phyloP scores from a whole-genome alignment of 1,140 invertebrate genomes.

The Bombus affinis region DNA sequence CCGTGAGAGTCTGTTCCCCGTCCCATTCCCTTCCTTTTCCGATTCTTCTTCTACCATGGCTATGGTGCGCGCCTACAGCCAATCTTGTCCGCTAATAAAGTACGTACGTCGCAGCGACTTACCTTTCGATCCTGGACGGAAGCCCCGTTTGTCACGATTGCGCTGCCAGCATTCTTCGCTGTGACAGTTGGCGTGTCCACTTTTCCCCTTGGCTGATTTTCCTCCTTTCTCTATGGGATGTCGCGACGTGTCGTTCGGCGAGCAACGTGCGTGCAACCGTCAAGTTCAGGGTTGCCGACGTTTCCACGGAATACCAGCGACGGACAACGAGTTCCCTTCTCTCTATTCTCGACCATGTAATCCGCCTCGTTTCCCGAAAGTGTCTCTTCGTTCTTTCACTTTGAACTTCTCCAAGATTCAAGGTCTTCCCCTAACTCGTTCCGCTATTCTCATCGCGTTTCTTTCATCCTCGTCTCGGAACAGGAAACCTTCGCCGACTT shows the following conservation, averaged over 20 bases:
- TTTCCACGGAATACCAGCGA: background rate
- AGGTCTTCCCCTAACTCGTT: background rate
- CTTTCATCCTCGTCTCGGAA: background rate
- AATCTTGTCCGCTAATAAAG: no score
- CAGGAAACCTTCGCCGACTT: background rate
- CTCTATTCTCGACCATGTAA: constrained; percentile 1
- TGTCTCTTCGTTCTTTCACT: background rate
- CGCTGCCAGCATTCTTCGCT: constrained; percentile 55
- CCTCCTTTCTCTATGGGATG: background rate
- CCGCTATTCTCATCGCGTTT: no score
- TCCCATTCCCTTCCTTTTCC: background rate
- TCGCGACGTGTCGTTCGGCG: background rate
- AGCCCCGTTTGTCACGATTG: constrained; percentile 67
- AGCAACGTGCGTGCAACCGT: background rate
- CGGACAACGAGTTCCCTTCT: background rate
- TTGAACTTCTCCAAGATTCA: background rate
- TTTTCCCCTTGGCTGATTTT: constrained; percentile 1
- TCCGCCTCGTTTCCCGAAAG: constrained; percentile 14
- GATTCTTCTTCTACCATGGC: background rate
- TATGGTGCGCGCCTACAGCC: no score
- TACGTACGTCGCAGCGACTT: constrained; percentile 16
- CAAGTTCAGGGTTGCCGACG: constrained; percentile 3
- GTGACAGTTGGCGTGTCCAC: constrained; percentile 22
- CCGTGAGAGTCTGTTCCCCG: background rate
- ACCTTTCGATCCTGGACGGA: constrained; percentile 63